Evolutionary conservation across 2,888 invertebrate species (phyloP).

Genomic region (Orgyia antiqua): DNA sequence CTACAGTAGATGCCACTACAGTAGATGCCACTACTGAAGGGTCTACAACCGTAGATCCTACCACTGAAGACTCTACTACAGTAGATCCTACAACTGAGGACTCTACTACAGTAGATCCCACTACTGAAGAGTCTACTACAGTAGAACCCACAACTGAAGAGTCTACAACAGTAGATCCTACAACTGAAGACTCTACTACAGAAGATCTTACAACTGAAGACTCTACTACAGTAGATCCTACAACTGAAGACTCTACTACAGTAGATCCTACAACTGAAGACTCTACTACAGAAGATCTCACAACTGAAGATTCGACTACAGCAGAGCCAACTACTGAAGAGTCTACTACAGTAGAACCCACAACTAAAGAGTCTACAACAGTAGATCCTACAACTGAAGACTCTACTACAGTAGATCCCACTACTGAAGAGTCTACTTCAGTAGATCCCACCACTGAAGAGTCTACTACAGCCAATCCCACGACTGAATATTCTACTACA

Average conservation of each 20-base stretch:
- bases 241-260: not conserved
- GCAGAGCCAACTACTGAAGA: not conserved
- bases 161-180: not conserved
- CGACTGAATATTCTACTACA: not conserved
- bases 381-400: not conserved
- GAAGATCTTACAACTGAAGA: not conserved
- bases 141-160: not conserved
- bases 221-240: not conserved
- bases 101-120: not conserved
- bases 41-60: too few relatives aligned
- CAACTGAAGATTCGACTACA: not conserved
- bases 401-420: not conserved
- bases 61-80: not conserved
- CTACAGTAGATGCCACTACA: not conserved
- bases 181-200: not conserved
- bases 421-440: not conserved
- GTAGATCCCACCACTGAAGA: not conserved
- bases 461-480: not conserved
- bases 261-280: not conserved
- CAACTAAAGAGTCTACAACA: slow-evolving; percentile 4
- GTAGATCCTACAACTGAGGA: not conserved
- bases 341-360: not conserved
- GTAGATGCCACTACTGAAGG: not conserved
- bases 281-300: not conserved
- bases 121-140: not conserved